phyloP scores from a whole-genome alignment of 2,888 invertebrate genomes.

The Thymelicus sylvestris region DNA sequence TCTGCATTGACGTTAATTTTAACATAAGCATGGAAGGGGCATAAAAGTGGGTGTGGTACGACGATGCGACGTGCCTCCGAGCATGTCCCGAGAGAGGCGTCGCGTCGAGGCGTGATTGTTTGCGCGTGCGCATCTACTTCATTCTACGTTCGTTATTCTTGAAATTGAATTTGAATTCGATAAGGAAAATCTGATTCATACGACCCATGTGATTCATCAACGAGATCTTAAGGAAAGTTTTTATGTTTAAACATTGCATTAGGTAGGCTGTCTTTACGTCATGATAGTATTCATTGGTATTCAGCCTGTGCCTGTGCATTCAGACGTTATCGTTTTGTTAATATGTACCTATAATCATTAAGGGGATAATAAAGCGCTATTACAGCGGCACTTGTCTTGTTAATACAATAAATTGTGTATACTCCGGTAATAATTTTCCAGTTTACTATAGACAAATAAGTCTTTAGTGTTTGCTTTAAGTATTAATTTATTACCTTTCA shows the following conservation, averaged over 20 bases:
- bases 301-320: too few relatives aligned
- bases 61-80: conserved; percentile 43
- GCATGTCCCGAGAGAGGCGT: conserved; percentile 38
- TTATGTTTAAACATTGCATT: too few relatives aligned
- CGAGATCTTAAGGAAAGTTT: too few relatives aligned
- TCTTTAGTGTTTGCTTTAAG: background rate
- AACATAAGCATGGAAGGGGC: too few relatives aligned
- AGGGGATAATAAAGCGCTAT: conserved; percentile 20
- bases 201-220: too few relatives aligned
- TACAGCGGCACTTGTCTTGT: conserved; percentile 7
- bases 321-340: conserved; percentile 17
- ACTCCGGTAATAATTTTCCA: conserved; percentile 14
- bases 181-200: too few relatives aligned
- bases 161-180: too few relatives aligned
- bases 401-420: conserved; percentile 13
- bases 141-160: too few relatives aligned
- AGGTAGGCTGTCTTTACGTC: background rate
- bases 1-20: too few relatives aligned
- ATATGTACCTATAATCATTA: conserved; percentile 10
- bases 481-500: too few relatives aligned
- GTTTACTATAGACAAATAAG: conserved; percentile 14
- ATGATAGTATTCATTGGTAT: too few relatives aligned
- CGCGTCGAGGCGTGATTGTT: conserved; percentile 37
- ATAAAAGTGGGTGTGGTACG: conserved; percentile 21
- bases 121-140: conserved; percentile 40